These are phyloP conservation scores for Capromys pilorides DNA, from an alignment of 2,797 vertebrate species.

Conservation along the genomic window DNA sequence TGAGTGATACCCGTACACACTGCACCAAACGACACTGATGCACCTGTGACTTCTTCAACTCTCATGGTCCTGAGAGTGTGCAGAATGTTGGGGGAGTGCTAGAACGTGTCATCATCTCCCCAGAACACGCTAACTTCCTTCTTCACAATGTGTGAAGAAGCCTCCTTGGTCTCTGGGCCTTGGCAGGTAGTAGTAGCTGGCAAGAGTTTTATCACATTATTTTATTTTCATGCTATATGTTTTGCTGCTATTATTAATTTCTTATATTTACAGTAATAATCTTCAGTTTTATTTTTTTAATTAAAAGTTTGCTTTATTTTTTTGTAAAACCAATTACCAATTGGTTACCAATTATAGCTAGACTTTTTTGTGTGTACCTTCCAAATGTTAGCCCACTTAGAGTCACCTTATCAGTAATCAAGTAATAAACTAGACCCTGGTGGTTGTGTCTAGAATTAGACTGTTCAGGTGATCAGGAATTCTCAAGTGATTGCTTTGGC, in stretches of 20 bases:
- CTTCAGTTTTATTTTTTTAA: not conserved
- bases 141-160: not conserved
- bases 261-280: not conserved
- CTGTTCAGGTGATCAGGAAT: no score
- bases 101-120: not conserved
- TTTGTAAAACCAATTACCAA: no score
- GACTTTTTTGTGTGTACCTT: no score
- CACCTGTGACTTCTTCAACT: not conserved
- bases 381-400: no score
- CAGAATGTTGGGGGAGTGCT: no score
- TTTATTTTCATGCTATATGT: not conserved
- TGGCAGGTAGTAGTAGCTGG: not conserved
- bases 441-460: no score
- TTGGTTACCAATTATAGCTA: no score
- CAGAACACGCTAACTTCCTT: not conserved
- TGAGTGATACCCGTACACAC: not conserved
- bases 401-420: no score
- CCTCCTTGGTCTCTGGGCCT: not conserved
- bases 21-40: not conserved
- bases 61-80: not conserved
- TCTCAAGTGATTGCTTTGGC: no score
- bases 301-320: no score
- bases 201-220: not conserved
- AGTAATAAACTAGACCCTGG: no score
- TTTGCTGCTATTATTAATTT: not conserved